Evolutionary conservation across 2,113 vertebrate genomes (phyloP), one percentile per base, ranked within the genome.

Genomic region (Cromileptes altivelis): DNA sequence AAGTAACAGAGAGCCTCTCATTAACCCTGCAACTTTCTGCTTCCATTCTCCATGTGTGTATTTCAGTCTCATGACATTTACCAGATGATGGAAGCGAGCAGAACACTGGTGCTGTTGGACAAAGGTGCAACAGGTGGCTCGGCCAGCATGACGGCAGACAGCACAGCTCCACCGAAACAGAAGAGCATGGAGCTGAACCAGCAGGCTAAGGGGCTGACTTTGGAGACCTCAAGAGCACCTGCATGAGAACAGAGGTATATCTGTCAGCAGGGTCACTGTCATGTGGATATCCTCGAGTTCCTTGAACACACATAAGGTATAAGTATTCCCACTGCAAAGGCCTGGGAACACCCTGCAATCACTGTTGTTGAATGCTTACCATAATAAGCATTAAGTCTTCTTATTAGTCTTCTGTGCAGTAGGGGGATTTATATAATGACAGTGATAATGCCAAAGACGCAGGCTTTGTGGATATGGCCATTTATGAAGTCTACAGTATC

Each of bases 171-270:
- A 8, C 98, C 98, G 58, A 99, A 99, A 85, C 98, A 99, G 88
- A 94, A 94, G 15, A 99, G 96, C 98, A 99, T 99, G 78, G 98
- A 97, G 92, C 97, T 97, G 93, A 99, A 96, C 98, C 98, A 99
- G 91, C 97, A 99, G 37, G 97, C 97, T 42, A 99, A 0, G 3
- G 98, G 98, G 82, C 98, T 99, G 78, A 69, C 91, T 67, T 94
- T 79, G 1, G 98, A 96, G 14, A 97, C 91, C 52, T 95, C 93
- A 7, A 91, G 82, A 37, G 91, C 96, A 87, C 98, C 98, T 99
- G 94, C 68, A 95, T 92, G 52, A 57, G 64, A 85, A 55, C 13
- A 90, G 62, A 92, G 60, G 42, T 3, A 3, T 1, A n/a, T 17
- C n/a, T 8, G 42, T 81, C 0, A 85, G 30, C 19, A 17, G 40